Evolutionary conservation across 2,888 invertebrate genomes (phyloP).

Genomic region (Cephonodes hylas): DNA sequence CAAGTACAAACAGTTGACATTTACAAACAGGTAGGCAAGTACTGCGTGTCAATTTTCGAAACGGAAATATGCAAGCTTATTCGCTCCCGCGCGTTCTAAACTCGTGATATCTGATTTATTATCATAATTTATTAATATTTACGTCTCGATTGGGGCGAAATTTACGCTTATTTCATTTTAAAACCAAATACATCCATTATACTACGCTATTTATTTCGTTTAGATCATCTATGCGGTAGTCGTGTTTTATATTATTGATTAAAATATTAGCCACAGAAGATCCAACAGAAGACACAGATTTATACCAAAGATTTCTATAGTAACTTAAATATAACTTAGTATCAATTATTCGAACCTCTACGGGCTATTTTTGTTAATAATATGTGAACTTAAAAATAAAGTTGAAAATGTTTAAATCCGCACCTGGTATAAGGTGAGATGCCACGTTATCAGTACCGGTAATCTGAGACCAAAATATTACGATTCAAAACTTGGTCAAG

Average conservation of each 20-base stretch:
- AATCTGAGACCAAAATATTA: slow-evolving; percentile 82
- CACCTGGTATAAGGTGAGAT: slow-evolving; percentile 73
- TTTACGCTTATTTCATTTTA: too few species aligned
- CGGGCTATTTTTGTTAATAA: too few species aligned
- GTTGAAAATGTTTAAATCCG: slow-evolving; percentile 32
- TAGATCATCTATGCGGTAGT: too few species aligned
- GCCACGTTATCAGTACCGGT: slow-evolving; percentile 73
- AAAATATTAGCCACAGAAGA: too few species aligned
- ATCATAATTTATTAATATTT: neutral
- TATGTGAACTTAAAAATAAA: neutral
- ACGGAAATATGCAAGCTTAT: neutral
- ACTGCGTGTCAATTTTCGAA: neutral
- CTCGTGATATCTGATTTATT: neutral
- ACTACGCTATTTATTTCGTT: too few species aligned
- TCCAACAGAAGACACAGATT: too few species aligned
- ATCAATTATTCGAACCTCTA: too few species aligned
- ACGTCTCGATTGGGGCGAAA: too few species aligned
- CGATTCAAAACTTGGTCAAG: slow-evolving; percentile 80
- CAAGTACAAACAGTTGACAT: slow-evolving; percentile 7
- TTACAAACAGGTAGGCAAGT: slow-evolving; percentile 1
- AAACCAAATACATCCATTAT: too few species aligned
- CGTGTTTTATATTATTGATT: too few species aligned
- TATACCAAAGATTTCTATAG: too few species aligned
- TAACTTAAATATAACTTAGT: too few species aligned
- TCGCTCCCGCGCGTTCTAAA: neutral